Evolutionary conservation across 1,140 invertebrate genomes (phyloP).

Genomic region (Portunus trituberculatus): DNA sequence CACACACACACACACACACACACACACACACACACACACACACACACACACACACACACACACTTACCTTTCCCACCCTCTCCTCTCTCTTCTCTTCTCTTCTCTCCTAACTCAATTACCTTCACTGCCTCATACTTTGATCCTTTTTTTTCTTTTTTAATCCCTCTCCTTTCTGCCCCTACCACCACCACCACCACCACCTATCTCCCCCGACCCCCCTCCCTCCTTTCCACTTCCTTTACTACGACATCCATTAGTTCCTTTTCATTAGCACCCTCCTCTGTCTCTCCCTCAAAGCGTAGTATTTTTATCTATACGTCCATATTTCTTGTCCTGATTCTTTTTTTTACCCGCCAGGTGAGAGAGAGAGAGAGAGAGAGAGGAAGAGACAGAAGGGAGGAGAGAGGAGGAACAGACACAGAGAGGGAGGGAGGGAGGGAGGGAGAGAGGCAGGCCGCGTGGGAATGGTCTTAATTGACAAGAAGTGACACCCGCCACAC

Average conservation of each 20-base stretch:
- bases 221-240: not conserved
- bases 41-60: no score
- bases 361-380: not conserved
- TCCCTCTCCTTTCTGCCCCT: no score
- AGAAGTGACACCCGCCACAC: not conserved
- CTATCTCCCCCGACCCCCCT: not conserved
- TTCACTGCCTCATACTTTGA: not conserved
- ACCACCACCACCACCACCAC: not conserved
- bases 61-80: no score
- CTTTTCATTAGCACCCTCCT: not conserved
- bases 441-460: not conserved
- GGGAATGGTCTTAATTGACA: slow-evolving; percentile 11
- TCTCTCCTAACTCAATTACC: not conserved
- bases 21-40: no score
- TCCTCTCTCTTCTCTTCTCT: not conserved
- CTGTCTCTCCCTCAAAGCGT: not conserved
- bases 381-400: not conserved
- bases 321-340: not conserved
- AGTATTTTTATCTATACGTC: not conserved
- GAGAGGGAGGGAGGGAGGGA: slow-evolving; percentile 26
- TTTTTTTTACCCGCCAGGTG: not conserved
- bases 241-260: not conserved
- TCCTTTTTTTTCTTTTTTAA: slow-evolving; percentile 38
- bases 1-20: not conserved
- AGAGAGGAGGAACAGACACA: not conserved